Percentiles rank a stretch among this genome's conserved stretches.
phyloP scores from a whole-genome alignment of 2,797 vertebrate species.

The Orestias chungarensis region DNA sequence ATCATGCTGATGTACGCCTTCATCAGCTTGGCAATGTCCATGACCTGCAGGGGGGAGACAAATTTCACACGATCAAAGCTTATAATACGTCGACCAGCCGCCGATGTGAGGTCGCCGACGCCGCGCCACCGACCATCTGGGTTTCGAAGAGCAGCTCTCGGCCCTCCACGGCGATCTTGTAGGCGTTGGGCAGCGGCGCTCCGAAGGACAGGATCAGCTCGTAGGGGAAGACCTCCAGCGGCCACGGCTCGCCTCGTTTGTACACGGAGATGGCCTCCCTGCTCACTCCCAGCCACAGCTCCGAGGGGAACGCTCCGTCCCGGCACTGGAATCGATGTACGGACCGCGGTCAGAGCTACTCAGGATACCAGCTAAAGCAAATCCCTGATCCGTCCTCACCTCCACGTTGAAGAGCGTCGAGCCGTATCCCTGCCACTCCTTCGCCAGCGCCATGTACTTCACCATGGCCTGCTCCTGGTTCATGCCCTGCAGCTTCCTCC shows the following conservation, averaged over 20 bases:
- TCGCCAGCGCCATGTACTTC: slow-evolving; percentile 93
- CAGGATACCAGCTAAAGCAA: neutral
- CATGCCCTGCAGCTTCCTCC: slow-evolving; percentile 92
- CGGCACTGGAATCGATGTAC: slow-evolving; percentile 77
- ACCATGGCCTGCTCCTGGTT: slow-evolving; percentile 92
- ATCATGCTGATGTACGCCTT: slow-evolving; percentile 99
- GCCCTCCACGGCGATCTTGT: slow-evolving; percentile 94
- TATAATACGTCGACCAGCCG: too few relatives aligned
- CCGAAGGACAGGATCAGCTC: slow-evolving; percentile 96
- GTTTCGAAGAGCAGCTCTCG: slow-evolving; percentile 94
- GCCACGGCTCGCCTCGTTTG: slow-evolving; percentile 91
- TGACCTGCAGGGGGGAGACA: slow-evolving; percentile 81
- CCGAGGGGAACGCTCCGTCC: slow-evolving; percentile 89
- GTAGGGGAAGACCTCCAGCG: slow-evolving; percentile 92
- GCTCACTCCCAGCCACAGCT: slow-evolving; percentile 94
- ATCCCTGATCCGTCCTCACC: slow-evolving; percentile 74
- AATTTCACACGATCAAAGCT: neutral
- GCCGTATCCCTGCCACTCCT: slow-evolving; percentile 96
- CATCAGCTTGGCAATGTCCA: slow-evolving; percentile 98
- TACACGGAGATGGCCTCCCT: slow-evolving; percentile 93
- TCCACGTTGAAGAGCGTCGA: slow-evolving; percentile 95
- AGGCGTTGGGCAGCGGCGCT: slow-evolving; percentile 88
- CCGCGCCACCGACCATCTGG: slow-evolving; percentile 85
- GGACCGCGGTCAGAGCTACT: neutral
- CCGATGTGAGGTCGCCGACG: too few relatives aligned